Conservation (phyloP, 2,888 invertebrate species). For the Drosophila mimica region DNA sequence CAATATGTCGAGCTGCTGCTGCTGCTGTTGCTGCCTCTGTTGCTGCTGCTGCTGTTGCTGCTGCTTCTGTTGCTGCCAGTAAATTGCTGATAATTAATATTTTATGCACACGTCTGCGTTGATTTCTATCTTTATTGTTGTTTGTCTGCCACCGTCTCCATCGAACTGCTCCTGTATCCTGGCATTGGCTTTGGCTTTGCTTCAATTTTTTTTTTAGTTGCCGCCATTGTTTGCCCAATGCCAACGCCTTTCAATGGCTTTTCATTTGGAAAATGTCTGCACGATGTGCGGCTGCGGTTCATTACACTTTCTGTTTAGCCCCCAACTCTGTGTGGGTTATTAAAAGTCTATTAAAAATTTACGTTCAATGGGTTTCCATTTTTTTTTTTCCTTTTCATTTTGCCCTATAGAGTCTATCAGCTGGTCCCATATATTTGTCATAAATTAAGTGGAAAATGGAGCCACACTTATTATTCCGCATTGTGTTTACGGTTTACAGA, state of each 20-base stretch:
- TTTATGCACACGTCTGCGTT: conserved; percentile 80
- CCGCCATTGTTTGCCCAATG: conserved; percentile 74
- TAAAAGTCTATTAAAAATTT: conserved; percentile 79
- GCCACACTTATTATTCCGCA: conserved; percentile 61
- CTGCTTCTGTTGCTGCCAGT: conserved; percentile 51
- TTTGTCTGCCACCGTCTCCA: conserved; percentile 65
- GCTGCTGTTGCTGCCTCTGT: conserved; percentile 33
- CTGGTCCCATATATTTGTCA: conserved; percentile 55
- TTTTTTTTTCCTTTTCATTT: conserved; percentile 2
- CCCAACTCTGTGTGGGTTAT: conserved; percentile 55
- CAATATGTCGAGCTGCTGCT: conserved; percentile 60
- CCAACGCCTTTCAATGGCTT: conserved; percentile 74
- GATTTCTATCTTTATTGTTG: conserved; percentile 79
- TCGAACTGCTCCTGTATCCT: conserved; percentile 11
- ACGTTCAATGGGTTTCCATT: conserved; percentile 54
- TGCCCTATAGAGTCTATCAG: conserved; percentile 21
- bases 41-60: conserved; percentile 35
- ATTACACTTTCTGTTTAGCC: conserved; percentile 78
- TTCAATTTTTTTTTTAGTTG: conserved; percentile 14
- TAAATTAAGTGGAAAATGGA: conserved; percentile 78
- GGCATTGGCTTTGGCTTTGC: conserved; percentile 24
- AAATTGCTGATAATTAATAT: conserved; percentile 78
- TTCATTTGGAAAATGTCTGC: conserved; percentile 79
- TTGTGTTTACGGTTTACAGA: conserved; percentile 51
- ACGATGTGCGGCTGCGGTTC: conserved; percentile 76